These are phyloP conservation scores for Leguminivora glycinivorella DNA, from an alignment of 1,140 invertebrate genomes.

Conservation along the genomic window DNA sequence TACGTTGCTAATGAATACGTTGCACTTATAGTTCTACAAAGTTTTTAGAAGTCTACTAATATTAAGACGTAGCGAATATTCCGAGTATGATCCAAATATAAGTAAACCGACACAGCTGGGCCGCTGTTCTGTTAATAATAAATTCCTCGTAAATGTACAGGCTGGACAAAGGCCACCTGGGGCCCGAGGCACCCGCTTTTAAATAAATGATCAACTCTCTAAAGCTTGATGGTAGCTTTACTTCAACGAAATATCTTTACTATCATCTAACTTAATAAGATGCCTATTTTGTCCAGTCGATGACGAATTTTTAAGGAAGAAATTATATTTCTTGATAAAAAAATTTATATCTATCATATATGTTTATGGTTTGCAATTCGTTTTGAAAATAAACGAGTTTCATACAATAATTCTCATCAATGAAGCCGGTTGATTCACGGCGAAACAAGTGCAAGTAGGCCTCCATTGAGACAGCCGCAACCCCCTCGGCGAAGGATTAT, in stretches of 20 bases:
- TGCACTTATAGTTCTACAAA: background rate
- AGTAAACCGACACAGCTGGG: background rate
- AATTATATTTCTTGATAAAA: too few species aligned
- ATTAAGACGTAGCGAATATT: background rate
- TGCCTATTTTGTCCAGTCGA: too few species aligned
- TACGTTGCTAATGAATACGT: background rate
- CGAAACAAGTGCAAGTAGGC: background rate
- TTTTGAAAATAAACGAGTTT: too few species aligned
- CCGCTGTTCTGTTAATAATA: background rate
- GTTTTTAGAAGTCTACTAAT: background rate
- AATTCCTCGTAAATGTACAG: background rate
- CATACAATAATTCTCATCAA: background rate
- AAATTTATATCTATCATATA: too few species aligned
- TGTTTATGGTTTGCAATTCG: too few species aligned
- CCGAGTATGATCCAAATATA: background rate
- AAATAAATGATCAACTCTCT: background rate
- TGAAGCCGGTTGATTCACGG: background rate
- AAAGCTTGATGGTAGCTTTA: background rate
- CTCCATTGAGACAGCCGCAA: background rate
- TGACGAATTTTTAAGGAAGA: too few species aligned
- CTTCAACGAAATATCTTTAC: background rate
- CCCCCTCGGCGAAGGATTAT: background rate
- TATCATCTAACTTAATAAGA: too few species aligned
- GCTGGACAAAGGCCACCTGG: conserved; percentile 2
- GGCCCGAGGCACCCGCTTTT: background rate